phyloP scores from a whole-genome alignment of 2,888 invertebrate genomes.

The Gonocerus acuteangulatus region DNA sequence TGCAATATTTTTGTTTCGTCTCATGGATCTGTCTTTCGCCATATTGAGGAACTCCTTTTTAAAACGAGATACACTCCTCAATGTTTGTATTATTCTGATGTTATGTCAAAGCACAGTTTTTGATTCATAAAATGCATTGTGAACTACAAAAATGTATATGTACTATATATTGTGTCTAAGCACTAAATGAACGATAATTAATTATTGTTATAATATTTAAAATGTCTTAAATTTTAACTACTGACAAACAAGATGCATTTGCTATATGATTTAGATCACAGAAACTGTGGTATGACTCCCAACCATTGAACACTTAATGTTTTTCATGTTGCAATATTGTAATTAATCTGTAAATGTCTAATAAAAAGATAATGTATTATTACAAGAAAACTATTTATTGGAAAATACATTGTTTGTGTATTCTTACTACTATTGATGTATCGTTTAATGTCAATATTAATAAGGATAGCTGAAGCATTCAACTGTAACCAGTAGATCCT shows the following conservation, averaged over 20 bases:
- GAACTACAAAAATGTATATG: no score
- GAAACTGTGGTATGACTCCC: no score
- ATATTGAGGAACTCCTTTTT: not conserved
- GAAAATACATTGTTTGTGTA: slow-evolving; percentile 9
- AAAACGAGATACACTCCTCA: slow-evolving; percentile 3
- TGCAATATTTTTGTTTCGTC: not conserved
- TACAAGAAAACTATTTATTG: not conserved
- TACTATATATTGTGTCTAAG: no score
- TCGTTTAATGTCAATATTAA: slow-evolving; percentile 12
- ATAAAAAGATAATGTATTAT: no score
- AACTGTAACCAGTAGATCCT: slow-evolving; percentile 16
- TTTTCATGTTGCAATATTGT: no score
- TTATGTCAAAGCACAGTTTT: not conserved
- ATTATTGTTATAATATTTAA: no score
- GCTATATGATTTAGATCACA: no score
- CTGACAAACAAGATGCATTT: no score
- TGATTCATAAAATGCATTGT: not conserved
- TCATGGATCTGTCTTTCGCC: not conserved
- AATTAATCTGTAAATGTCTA: no score
- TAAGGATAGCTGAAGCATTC: slow-evolving; percentile 1
- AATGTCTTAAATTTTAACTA: no score
- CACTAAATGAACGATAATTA: no score
- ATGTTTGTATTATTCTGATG: not conserved
- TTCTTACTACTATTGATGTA: slow-evolving; percentile 16
- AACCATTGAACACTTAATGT: no score